phyloP scores from a whole-genome alignment of 2,888 invertebrate species.

The Apamea epomidion region DNA sequence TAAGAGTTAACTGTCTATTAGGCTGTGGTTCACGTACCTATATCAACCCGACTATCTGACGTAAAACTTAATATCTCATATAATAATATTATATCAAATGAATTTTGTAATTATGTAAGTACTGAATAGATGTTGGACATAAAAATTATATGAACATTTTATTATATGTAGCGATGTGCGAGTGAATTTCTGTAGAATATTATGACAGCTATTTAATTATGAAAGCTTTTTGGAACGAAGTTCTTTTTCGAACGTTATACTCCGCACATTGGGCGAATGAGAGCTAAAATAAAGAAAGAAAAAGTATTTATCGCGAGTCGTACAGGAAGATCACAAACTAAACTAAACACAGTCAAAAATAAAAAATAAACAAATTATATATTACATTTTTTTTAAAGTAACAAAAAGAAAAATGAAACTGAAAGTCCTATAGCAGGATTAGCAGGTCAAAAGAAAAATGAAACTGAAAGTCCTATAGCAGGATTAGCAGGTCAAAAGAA shows the following conservation, averaged over 20 bases:
- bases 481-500: too few species aligned
- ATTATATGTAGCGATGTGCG: background rate
- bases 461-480: too few species aligned
- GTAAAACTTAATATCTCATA: constrained; percentile 20
- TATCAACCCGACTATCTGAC: constrained; percentile 25
- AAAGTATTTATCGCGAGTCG: too few species aligned
- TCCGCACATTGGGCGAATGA: background rate
- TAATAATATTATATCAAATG: constrained; percentile 17
- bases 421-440: too few species aligned
- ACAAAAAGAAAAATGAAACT: too few species aligned
- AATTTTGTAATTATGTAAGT: constrained; percentile 16
- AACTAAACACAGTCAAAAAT: too few species aligned
- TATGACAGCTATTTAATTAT: background rate
- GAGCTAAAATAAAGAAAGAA: too few species aligned
- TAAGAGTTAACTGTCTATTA: background rate
- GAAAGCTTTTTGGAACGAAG: background rate
- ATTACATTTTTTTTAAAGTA: too few species aligned
- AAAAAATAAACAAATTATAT: too few species aligned
- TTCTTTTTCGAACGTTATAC: background rate
- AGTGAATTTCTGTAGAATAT: background rate
- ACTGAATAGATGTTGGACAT: constrained; percentile 15
- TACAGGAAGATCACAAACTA: too few species aligned
- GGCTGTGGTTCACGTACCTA: constrained; percentile 35
- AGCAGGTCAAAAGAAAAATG: too few species aligned
- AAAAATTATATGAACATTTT: background rate